phyloP scores from a whole-genome alignment of 92 coral and sea anemone genomes.

The Actinernus sp. region DNA sequence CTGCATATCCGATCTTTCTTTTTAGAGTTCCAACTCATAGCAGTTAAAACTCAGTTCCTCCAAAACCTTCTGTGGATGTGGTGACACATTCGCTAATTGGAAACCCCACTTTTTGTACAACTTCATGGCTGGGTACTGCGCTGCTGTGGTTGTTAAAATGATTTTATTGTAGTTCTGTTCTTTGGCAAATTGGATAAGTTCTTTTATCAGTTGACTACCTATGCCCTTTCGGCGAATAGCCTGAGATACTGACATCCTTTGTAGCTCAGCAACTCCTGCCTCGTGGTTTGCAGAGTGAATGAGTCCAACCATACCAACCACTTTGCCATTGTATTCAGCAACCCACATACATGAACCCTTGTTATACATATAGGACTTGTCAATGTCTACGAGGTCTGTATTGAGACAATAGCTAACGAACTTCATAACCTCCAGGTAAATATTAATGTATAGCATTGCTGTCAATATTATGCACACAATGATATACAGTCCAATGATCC shows the following conservation, averaged over 20 bases:
- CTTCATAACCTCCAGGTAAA: constrained; percentile 59
- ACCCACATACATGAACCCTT: constrained; percentile 75
- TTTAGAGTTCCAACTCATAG: constrained; percentile 66
- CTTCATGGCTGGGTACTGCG: constrained; percentile 61
- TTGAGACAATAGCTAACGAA: constrained; percentile 59
- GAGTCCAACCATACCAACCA: constrained; percentile 84
- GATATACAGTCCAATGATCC: constrained; percentile 69
- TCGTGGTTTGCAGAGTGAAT: constrained; percentile 39
- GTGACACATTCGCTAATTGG: constrained; percentile 32
- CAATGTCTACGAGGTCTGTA: constrained; percentile 66
- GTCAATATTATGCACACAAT: constrained; percentile 53
- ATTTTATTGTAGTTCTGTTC: constrained; percentile 42
- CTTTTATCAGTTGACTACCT: constrained; percentile 55
- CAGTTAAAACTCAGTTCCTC: constrained; percentile 48
- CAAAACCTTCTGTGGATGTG: constrained; percentile 69
- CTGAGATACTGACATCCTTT: constrained; percentile 75
- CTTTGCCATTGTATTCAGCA: constrained; percentile 71
- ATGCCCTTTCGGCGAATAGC: constrained; percentile 70
- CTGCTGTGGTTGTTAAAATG: constrained; percentile 64
- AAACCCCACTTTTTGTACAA: constrained; percentile 73
- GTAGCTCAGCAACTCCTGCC: constrained; percentile 74
- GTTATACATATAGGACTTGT: constrained; percentile 37
- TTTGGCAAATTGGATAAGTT: constrained; percentile 56
- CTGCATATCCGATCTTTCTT: no score
- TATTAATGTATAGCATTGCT: constrained; percentile 68